phyloP scores from a whole-genome alignment of 2,888 invertebrate species.

The Scaptomyza cyrtandrae region DNA sequence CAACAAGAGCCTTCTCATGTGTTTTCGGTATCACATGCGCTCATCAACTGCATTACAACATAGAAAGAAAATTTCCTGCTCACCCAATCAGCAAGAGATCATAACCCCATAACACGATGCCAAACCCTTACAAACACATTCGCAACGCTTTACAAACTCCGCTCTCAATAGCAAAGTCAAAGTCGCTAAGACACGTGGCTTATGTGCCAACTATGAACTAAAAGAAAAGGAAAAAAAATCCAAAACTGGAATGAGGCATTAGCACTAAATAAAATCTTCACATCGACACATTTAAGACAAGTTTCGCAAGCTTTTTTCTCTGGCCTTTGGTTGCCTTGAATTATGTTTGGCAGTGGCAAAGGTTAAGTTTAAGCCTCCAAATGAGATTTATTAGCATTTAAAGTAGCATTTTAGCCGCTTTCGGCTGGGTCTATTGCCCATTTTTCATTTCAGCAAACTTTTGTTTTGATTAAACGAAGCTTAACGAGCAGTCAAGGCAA shows the following conservation, averaged over 20 bases:
- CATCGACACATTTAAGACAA: constrained; percentile 45
- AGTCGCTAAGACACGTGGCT: constrained; percentile 38
- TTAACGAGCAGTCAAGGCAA: constrained; percentile 64
- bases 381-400: constrained; percentile 83
- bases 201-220: constrained; percentile 27
- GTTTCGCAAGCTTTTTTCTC: constrained; percentile 18
- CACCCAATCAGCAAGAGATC: constrained; percentile 50
- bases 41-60: constrained; percentile 13
- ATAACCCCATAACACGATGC: constrained; percentile 37
- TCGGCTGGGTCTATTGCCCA: constrained; percentile 62
- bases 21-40: constrained; percentile 1
- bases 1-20: too few relatives aligned
- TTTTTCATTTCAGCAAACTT: constrained; percentile 77
- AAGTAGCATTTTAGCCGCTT: constrained; percentile 75
- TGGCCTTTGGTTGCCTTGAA: constrained; percentile 47
- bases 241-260: constrained; percentile 37
- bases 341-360: constrained; percentile 64
- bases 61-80: constrained; percentile 10
- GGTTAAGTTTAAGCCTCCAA: constrained; percentile 67
- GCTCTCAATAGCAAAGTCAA: constrained; percentile 24
- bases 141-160: constrained; percentile 18
- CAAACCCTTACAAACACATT: constrained; percentile 50
- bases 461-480: constrained; percentile 83
- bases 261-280: constrained; percentile 35
- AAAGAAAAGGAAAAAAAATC: constrained; percentile 22